A percentile compares a stretch with the other conserved stretches of the same genome.
phyloP scores from a whole-genome alignment of 2,888 invertebrate species.

The Mythimna pallens region DNA sequence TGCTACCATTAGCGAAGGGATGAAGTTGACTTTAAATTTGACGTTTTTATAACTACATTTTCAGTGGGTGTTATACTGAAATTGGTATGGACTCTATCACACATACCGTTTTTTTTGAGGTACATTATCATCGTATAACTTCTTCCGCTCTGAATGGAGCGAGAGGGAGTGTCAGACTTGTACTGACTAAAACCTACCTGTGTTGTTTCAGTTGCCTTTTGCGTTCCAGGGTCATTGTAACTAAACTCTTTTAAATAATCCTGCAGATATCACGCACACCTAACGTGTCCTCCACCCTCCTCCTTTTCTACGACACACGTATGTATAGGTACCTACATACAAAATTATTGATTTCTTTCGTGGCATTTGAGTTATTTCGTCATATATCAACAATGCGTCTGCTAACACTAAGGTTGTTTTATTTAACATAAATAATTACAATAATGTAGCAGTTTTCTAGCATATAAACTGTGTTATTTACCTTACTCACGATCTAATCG shows the following conservation, averaged over 20 bases:
- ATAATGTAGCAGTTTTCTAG: conserved; percentile 2
- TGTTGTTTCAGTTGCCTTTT: too few relatives aligned
- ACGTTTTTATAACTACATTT: too few relatives aligned
- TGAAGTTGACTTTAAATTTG: too few relatives aligned
- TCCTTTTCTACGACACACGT: too few relatives aligned
- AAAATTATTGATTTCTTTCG: conserved; percentile 21
- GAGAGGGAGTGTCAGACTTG: background rate
- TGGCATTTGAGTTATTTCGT: conserved; percentile 23
- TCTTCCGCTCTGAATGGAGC: too few relatives aligned
- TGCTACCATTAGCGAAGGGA: too few relatives aligned
- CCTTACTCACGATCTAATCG: background rate
- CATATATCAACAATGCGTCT: background rate
- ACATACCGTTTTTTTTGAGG: too few relatives aligned
- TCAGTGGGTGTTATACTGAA: too few relatives aligned
- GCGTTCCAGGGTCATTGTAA: too few relatives aligned
- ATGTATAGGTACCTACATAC: too few relatives aligned
- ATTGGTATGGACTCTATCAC: too few relatives aligned
- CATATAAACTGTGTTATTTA: conserved; percentile 7
- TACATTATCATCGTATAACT: too few relatives aligned
- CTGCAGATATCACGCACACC: background rate
- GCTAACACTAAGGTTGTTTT: background rate
- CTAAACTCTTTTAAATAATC: background rate
- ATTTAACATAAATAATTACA: conserved; percentile 36
- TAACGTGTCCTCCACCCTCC: background rate
- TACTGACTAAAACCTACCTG: background rate